Base-by-base conservation (phyloP, 2,888 invertebrate species). In the Mechanitis mazaeus region DNA sequence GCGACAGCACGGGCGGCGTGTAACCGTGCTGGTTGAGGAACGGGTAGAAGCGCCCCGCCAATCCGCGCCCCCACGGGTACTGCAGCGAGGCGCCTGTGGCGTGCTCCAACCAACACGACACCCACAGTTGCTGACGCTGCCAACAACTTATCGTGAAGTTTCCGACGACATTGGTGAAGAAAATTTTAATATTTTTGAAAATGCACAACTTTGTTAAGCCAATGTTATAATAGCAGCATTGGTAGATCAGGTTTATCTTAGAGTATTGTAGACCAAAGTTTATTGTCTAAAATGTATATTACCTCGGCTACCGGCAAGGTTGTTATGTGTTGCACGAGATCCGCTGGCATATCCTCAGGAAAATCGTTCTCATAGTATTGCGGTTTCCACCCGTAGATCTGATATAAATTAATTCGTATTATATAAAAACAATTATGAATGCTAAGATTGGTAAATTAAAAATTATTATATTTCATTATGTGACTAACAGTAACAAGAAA, bases 331-430 rank as follows among this genome's bases (percentile, higher is more conserved):
- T 71, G 67, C 0, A 47, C 50, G 5, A 72, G 60, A 6, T 72
- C 68, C 7, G 56, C 28, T n/a, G 67, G 45, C 72, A 88, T 86
- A 45, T 83, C 71, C 0, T 76, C 71, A 0, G 68, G 69, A 6
- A 88, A 72, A 1, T 75, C 74, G 0, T 95, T 91, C 67, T 94
- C 93, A 77, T 94, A 97, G 72, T 91, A 94, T 4, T 95, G 93
- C 0, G 98, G 98, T 64, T 91, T 84, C 98, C 98, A 98, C 57
- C 94, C 95, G 73, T 94, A 96, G 74, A 98, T 97, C 93, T 96
- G 71, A 33, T 55, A 60, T 28, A 45, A 35, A 31, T 42, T 47
- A 47, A 56, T 20, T 7, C 12, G n/a, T 20, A 2, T 47, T 20
- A 6, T 47, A 20, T 20, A n/a, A 20, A 20, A 20, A 20, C 20